These are phyloP conservation scores for Pelodiscus sinensis DNA, from an alignment of 2,113 vertebrate species.

Conservation along the genomic window DNA sequence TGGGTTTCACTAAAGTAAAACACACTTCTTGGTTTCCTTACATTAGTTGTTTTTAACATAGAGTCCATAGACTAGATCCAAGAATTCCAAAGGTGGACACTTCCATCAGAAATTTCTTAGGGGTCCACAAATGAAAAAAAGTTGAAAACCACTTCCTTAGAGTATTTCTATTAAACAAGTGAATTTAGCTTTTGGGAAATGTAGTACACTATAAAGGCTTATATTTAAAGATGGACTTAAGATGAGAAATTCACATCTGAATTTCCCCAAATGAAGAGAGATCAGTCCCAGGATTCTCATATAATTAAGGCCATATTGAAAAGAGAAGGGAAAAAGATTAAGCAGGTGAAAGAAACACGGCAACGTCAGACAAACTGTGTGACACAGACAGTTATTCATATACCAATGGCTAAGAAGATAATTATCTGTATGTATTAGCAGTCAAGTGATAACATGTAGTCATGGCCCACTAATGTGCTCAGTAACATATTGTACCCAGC, in stretches of 20 bases:
- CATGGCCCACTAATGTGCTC: not conserved
- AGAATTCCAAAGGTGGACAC: too few species aligned
- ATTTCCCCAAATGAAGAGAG: not conserved
- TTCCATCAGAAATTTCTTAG: too few species aligned
- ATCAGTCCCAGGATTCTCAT: not conserved
- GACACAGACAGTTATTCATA: not conserved
- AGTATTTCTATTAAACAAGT: too few species aligned
- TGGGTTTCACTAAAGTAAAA: too few species aligned
- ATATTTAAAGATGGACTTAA: not conserved
- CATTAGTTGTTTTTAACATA: too few species aligned
- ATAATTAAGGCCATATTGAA: not conserved
- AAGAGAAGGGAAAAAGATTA: rapidly evolving
- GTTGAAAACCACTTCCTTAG: too few species aligned
- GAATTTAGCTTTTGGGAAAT: too few species aligned
- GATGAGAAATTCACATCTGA: not conserved
- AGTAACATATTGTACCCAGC: not conserved
- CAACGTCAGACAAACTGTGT: not conserved
- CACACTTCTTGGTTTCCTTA: too few species aligned
- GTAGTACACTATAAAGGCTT: too few species aligned
- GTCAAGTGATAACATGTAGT: not conserved
- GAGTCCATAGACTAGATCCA: too few species aligned
- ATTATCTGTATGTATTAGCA: not conserved
- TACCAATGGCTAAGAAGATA: not conserved
- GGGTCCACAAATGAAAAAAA: too few species aligned
- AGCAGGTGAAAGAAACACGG: not conserved